Conservation (phyloP, 2,888 invertebrate species). For the Sphecodes monilicornis region DNA sequence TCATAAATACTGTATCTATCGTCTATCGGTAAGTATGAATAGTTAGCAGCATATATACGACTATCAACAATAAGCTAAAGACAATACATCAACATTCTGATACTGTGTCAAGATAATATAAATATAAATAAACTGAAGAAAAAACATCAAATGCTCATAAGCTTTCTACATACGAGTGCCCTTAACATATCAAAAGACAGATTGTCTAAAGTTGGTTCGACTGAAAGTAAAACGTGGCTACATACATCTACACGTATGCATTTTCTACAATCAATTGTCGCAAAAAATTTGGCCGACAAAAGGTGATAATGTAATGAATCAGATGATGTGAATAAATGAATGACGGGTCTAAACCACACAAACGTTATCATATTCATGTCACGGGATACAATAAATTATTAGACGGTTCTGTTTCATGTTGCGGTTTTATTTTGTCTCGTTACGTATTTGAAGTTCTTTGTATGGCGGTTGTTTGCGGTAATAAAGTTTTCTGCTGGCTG, state of each 20-base stretch:
- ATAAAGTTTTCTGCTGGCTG: slow-evolving; percentile 25
- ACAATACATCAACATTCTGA: background rate
- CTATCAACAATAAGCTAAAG: background rate
- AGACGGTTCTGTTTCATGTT: slow-evolving; percentile 50
- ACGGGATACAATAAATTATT: slow-evolving; percentile 57
- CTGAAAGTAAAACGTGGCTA: background rate
- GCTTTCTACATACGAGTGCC: background rate
- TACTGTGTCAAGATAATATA: background rate
- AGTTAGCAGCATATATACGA: background rate
- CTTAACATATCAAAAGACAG: background rate
- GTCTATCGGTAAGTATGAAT: background rate
- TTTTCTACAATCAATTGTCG: background rate
- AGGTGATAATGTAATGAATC: background rate
- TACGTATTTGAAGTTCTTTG: slow-evolving; percentile 3
- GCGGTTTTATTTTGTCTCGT: slow-evolving; percentile 51
- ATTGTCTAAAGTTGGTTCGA: background rate
- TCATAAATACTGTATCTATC: background rate
- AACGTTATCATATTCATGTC: slow-evolving; percentile 33
- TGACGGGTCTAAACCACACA: slow-evolving; percentile 4
- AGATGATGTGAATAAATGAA: background rate
- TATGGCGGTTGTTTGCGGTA: background rate
- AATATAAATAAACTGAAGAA: background rate
- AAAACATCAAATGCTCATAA: background rate
- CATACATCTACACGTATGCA: background rate
- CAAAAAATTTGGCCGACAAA: slow-evolving; percentile 13